Evolutionary conservation across 2,888 invertebrate genomes (phyloP).

Genomic region (Panopea generosa): DNA sequence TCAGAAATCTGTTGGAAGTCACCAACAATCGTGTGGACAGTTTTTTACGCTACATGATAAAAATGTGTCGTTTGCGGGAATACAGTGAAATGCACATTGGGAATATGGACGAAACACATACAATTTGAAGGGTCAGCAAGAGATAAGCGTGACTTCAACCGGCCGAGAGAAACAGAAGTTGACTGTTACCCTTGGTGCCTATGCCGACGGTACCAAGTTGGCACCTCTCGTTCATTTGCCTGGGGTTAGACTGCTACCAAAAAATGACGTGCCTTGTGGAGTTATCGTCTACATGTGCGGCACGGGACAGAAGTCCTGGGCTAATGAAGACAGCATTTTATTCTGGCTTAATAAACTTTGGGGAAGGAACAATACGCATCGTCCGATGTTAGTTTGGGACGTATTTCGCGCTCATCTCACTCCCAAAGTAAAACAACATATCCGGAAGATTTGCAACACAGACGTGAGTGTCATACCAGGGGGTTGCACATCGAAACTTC

Average conservation of each 20-base stretch:
- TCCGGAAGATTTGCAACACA: conserved; percentile 7
- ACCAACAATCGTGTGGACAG: conserved; percentile 8
- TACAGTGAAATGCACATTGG: conserved; percentile 7
- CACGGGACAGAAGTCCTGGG: background rate
- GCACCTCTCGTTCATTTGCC: conserved; percentile 19
- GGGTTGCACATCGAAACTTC: no score
- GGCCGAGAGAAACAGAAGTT: conserved; percentile 6
- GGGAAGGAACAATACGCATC: no score
- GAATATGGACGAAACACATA: conserved; percentile 35
- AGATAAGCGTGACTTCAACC: conserved; percentile 4
- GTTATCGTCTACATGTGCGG: no score
- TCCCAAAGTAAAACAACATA: background rate
- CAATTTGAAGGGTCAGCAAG: background rate
- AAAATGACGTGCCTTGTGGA: no score
- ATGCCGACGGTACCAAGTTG: conserved; percentile 34
- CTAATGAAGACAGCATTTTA: no score
- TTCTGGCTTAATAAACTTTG: no score
- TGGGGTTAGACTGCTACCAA: conserved; percentile 21
- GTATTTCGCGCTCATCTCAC: conserved; percentile 25
- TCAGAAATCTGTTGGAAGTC: conserved; percentile 9
- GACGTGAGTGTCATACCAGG: no score
- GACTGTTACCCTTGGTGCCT: conserved; percentile 8
- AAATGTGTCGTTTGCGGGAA: background rate
- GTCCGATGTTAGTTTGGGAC: conserved; percentile 32
- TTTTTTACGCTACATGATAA: conserved; percentile 8